Evolutionary conservation across 2,113 vertebrate genomes (phyloP).

Genomic region (Neotragus pygmaeus): DNA sequence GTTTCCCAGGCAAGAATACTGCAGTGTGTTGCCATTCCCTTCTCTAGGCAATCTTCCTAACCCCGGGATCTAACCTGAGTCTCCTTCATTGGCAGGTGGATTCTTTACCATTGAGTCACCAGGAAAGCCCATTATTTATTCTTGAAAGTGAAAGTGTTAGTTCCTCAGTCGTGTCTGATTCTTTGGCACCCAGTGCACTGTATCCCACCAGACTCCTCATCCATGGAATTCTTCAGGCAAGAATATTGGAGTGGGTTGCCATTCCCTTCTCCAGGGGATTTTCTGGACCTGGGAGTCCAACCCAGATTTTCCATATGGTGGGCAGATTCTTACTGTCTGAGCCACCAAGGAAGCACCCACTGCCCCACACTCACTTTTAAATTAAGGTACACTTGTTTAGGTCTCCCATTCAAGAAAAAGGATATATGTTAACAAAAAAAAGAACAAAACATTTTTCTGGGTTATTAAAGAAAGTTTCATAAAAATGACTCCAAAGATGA

Average conservation of each 20-base stretch:
- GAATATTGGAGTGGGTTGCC: background rate
- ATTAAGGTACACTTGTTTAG: background rate
- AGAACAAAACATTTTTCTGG: background rate
- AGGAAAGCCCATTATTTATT: background rate
- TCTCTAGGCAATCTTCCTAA: background rate
- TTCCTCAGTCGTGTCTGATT: background rate
- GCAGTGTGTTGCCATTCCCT: background rate
- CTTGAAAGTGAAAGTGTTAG: background rate
- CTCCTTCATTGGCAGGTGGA: background rate
- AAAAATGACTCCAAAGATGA: background rate
- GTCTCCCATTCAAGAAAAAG: background rate
- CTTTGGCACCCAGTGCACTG: background rate
- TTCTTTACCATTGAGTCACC: background rate
- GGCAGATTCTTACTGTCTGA: background rate
- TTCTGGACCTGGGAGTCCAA: background rate
- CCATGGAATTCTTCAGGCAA: background rate
- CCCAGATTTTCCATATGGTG: too few species aligned
- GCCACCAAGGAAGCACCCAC: background rate
- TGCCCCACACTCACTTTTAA: background rate
- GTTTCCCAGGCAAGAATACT: background rate
- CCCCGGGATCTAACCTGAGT: background rate
- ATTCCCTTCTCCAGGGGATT: background rate
- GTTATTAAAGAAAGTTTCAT: background rate
- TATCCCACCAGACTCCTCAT: background rate
- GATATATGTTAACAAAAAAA: background rate